Conservation (phyloP, 2,113 vertebrate genomes). For the Cavia aperea region DNA sequence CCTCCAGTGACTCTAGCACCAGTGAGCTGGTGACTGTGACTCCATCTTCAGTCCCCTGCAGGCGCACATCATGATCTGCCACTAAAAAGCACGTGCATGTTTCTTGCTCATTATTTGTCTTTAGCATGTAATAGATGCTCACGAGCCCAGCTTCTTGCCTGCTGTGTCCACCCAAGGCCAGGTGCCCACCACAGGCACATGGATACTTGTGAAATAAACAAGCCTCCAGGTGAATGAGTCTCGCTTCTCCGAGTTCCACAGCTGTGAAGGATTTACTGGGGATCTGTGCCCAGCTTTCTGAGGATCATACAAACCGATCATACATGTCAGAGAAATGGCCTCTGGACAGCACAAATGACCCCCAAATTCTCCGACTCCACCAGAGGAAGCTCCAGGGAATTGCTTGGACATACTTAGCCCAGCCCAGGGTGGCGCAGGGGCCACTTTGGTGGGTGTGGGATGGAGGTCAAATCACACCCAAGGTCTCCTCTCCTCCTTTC, state of each 20-base stretch:
- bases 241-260: background rate
- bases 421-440: background rate
- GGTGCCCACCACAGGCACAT: background rate
- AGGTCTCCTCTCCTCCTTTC: background rate
- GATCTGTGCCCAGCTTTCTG: background rate
- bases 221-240: background rate
- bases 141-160: background rate
- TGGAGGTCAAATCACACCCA: background rate
- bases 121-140: background rate
- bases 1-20: background rate
- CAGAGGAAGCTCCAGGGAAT: background rate
- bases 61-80: background rate
- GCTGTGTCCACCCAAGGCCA: background rate
- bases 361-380: background rate
- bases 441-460: background rate
- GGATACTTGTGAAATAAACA: background rate
- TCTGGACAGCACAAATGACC: background rate
- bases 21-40: too few relatives aligned
- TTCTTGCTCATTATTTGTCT: background rate
- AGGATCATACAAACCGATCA: background rate
- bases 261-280: background rate
- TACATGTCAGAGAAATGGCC: background rate
- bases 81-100: background rate
- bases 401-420: background rate
- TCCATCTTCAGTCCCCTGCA: background rate